phyloP scores from a whole-genome alignment of 1,140 invertebrate genomes.

The Saccostrea cuccullata region DNA sequence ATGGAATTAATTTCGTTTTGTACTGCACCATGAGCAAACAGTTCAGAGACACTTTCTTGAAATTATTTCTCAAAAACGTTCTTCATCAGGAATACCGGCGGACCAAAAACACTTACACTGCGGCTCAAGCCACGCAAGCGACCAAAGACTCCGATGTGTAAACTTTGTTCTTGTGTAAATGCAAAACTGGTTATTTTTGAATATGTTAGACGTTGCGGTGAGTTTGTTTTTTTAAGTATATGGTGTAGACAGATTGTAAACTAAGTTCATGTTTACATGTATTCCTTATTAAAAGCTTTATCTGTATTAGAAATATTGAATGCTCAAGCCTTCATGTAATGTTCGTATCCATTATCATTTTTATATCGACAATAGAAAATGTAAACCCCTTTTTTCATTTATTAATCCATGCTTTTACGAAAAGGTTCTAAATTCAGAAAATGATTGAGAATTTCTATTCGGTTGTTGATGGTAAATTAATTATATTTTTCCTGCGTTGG shows the following conservation, averaged over 20 bases:
- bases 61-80: conserved; percentile 82
- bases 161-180: not conserved
- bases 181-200: not conserved
- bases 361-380: not conserved
- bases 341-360: not conserved
- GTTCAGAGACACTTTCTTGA: conserved; percentile 91
- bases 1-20: conserved; percentile 94
- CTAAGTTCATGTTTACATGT: not conserved
- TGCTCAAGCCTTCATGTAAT: not conserved
- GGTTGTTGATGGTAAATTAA: too few relatives aligned
- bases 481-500: too few relatives aligned
- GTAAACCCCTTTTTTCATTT: too few relatives aligned
- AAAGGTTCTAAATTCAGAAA: too few relatives aligned
- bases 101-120: conserved; percentile 57
- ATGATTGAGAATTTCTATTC: too few relatives aligned
- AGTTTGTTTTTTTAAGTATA: not conserved
- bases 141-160: conserved; percentile 69
- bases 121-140: conserved; percentile 62
- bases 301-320: not conserved
- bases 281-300: conserved; percentile 4
- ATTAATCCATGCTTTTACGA: too few relatives aligned
- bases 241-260: not conserved
- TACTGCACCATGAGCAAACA: conserved; percentile 97
- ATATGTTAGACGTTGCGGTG: not conserved
- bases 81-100: conserved; percentile 56